These are phyloP conservation scores for Epinotia nisella DNA, from an alignment of 2,888 invertebrate species.

Conservation along the genomic window DNA sequence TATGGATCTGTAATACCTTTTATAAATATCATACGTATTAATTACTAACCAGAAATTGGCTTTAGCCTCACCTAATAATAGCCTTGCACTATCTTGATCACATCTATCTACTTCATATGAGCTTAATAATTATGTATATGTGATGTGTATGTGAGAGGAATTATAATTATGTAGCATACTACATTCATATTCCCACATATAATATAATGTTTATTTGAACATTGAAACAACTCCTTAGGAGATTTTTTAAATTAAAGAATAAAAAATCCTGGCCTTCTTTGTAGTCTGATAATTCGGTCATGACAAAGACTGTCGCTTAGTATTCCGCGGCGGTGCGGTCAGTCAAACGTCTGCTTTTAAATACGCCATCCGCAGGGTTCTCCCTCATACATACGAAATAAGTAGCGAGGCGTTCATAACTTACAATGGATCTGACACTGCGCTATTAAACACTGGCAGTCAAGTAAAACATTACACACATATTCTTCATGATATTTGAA, in stretches of 20 bases:
- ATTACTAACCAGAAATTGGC: too few relatives aligned
- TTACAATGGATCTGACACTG: conserved; percentile 4
- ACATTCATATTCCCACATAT: too few relatives aligned
- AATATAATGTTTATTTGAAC: too few relatives aligned
- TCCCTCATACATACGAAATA: conserved; percentile 46
- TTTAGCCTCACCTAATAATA: too few relatives aligned
- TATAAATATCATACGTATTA: too few relatives aligned
- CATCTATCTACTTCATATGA: too few relatives aligned
- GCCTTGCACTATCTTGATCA: too few relatives aligned
- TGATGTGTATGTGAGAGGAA: too few relatives aligned
- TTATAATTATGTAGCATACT: too few relatives aligned
- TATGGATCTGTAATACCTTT: too few relatives aligned
- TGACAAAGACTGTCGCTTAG: conserved; percentile 43
- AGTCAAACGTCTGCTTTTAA: conserved; percentile 45
- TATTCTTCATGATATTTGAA: too few relatives aligned
- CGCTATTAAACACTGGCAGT: not conserved
- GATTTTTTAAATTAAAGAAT: conserved; percentile 7
- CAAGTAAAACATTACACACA: not conserved
- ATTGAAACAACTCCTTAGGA: not conserved
- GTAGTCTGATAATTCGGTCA: conserved; percentile 30
- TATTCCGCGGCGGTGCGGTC: conserved; percentile 42
- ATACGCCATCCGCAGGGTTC: conserved; percentile 44
- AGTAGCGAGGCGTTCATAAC: conserved; percentile 35
- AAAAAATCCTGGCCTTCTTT: conserved; percentile 24
- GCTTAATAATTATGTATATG: too few relatives aligned